Evolutionary conservation across 2,888 invertebrate genomes (phyloP), one percentile per base, ranked within the genome.

Genomic region (Mesoligia furuncula): DNA sequence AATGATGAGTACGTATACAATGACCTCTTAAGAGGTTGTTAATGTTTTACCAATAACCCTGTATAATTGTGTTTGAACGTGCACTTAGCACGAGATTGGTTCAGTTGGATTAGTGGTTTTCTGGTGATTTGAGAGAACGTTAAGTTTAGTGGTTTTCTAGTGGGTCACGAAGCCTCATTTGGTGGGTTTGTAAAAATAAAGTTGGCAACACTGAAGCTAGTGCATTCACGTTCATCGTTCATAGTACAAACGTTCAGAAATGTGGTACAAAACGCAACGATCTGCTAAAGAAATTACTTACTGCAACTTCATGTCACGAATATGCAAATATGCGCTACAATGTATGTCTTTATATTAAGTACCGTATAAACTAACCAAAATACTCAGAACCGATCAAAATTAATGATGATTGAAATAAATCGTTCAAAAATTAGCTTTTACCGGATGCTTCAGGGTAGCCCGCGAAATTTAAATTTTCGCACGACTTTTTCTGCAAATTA

Each of bases 181-280:
- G n/a, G n/a, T n/a, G n/a, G n/a, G n/a, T n/a, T n/a, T n/a, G n/a
- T n/a, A n/a, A n/a, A n/a, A n/a, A n/a, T n/a, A n/a, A n/a, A n/a
- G n/a, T n/a, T n/a, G n/a, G n/a, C n/a, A n/a, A n/a, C n/a, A n/a
- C n/a, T n/a, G n/a, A n/a, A n/a, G n/a, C 11, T 42, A 79, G 42
- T 69, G 61, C 61, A 61, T 65, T 27, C 31, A 48, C 20, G 20
- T 71, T 27, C 72, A 17, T 45, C 42, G 20, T 42, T 64, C 65
- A 64, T 77, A 4, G 7, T 13, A 17, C 5, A 51, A 61, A 69
- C 80, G 77, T 77, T 77, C 80, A 51, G 80, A 61, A 79, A 77
- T 31, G 8, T n/a, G 13, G 5, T 9, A 8, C 5, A n/a, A 9
- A 31, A 77, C 42, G 42, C n/a, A 66, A 17, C 42, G 17, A n/a